Percentiles rank a stretch among this genome's conserved stretches.
Evolutionary conservation across 2,888 invertebrate species (phyloP).

Genomic region (Mythimna ferrago): DNA sequence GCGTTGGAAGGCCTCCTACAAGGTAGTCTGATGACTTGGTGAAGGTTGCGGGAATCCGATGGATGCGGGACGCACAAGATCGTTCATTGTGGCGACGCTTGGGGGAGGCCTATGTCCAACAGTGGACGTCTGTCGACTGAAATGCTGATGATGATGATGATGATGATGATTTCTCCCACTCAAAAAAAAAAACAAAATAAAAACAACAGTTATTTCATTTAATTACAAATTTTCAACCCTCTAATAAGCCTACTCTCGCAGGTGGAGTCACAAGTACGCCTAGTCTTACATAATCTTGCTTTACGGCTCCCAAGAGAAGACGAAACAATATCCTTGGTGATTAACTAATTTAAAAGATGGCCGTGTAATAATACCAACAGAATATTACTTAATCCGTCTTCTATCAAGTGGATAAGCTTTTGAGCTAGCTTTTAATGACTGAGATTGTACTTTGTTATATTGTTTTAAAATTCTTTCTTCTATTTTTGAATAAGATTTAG

Average conservation of each 20-base stretch:
- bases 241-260: not conserved
- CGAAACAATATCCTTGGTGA: constrained; percentile 42
- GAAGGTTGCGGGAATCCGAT: too few species aligned
- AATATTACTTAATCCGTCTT: constrained; percentile 16
- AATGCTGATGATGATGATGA: too few species aligned
- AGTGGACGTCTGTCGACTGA: too few species aligned
- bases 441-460: not conserved
- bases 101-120: too few species aligned
- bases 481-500: not conserved
- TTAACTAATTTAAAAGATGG: constrained; percentile 45
- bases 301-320: constrained; percentile 26
- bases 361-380: constrained; percentile 14
- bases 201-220: too few species aligned
- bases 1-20: too few species aligned
- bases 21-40: too few species aligned
- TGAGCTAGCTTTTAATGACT: constrained; percentile 4
- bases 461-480: not conserved
- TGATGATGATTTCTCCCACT: too few species aligned
- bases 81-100: too few species aligned
- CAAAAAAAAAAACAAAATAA: too few species aligned
- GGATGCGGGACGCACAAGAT: too few species aligned
- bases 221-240: not conserved
- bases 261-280: not conserved
- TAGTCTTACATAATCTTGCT: constrained; percentile 33
- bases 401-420: constrained; percentile 7